phyloP scores from a whole-genome alignment of 1,140 invertebrate genomes.

The Eueides isabella region DNA sequence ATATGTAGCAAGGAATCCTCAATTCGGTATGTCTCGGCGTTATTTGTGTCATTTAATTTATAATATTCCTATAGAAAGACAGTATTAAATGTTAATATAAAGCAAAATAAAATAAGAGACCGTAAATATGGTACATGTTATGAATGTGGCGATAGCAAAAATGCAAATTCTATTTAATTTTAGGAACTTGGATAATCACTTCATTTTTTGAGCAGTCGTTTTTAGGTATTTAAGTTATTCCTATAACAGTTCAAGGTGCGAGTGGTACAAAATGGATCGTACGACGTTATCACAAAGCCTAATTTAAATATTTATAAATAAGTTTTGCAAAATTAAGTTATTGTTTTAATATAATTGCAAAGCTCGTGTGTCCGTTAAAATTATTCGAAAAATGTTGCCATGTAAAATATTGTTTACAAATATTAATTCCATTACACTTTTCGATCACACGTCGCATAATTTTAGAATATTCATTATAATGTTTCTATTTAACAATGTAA shows the following conservation, averaged over 20 bases:
- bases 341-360: not conserved
- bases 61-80: too few species aligned
- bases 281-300: not conserved
- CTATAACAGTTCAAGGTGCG: not conserved
- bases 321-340: constrained; percentile 1
- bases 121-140: not conserved
- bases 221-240: not conserved
- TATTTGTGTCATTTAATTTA: too few species aligned
- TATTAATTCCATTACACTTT: constrained; percentile 8
- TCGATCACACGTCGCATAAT: not conserved
- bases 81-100: too few species aligned
- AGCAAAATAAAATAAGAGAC: too few species aligned
- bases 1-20: too few species aligned
- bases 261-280: not conserved
- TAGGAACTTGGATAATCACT: constrained; percentile 37
- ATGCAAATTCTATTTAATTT: constrained; percentile 25
- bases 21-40: too few species aligned
- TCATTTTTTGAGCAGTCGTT: constrained; percentile 30
- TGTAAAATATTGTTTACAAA: not conserved
- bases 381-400: not conserved
- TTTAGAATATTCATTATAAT: constrained; percentile 7
- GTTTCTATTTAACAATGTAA: not conserved
- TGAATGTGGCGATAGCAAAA: constrained; percentile 14
- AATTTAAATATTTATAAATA: constrained; percentile 6
- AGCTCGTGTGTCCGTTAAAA: not conserved